Evolutionary conservation across 2,888 invertebrate species (phyloP).

Genomic region (Dynastes grantii): DNA sequence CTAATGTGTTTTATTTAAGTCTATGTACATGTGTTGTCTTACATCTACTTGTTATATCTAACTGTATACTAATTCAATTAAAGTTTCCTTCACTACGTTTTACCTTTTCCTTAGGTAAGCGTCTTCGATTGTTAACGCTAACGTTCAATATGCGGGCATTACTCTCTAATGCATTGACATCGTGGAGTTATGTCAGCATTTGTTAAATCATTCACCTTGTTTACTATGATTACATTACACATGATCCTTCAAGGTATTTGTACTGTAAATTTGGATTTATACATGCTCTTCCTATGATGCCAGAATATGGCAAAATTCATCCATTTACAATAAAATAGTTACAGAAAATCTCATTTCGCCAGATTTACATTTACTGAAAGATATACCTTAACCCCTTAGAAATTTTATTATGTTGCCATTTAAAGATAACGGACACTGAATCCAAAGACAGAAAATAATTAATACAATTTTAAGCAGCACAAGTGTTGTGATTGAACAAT

Average conservation of each 20-base stretch:
- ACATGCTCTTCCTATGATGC: constrained; percentile 18
- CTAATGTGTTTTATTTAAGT: background rate
- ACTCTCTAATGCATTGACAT: no score
- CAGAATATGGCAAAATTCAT: background rate
- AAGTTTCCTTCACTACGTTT: no score
- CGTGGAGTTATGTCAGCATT: no score
- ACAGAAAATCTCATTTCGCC: background rate
- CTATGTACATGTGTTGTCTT: background rate
- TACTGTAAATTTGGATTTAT: background rate
- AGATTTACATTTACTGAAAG: constrained; percentile 12
- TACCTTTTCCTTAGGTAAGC: no score
- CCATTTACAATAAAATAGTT: background rate
- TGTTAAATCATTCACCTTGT: no score
- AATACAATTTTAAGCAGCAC: constrained; percentile 22
- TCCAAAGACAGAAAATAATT: background rate
- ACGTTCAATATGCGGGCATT: no score
- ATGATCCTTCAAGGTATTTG: constrained; percentile 29
- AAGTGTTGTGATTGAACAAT: constrained; percentile 28
- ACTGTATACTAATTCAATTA: no score
- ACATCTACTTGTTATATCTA: no score
- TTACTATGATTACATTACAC: no score
- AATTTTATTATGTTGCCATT: constrained; percentile 14
- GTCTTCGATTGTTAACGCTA: no score
- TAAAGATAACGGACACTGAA: constrained; percentile 32
- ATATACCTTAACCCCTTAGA: constrained; percentile 17